Evolutionary conservation across 2,113 vertebrate genomes (phyloP).

Genomic region (Oreochromis aureus): DNA sequence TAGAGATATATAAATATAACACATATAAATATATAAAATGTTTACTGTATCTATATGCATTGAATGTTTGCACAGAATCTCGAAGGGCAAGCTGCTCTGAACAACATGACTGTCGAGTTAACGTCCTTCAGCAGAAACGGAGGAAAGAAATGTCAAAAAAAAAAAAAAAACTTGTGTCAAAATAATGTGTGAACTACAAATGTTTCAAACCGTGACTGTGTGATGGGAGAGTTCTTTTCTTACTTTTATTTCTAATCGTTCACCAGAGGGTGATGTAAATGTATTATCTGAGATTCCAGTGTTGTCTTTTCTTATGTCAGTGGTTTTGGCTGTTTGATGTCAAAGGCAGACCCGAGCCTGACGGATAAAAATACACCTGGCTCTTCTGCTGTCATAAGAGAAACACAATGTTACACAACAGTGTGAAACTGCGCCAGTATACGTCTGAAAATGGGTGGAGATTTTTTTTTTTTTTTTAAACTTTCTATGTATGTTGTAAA

Average conservation of each 20-base stretch:
- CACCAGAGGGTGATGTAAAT: conserved; percentile 35
- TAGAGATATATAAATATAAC: conserved; percentile 51
- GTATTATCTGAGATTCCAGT: conserved; percentile 36
- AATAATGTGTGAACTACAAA: conserved; percentile 50
- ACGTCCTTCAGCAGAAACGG: conserved; percentile 36
- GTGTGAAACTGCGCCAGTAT: not conserved
- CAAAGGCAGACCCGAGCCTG: not conserved
- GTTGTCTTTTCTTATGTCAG: conserved; percentile 6
- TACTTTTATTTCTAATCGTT: conserved; percentile 40
- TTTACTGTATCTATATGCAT: conserved; percentile 72
- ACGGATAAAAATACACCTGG: not conserved
- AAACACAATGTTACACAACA: not conserved
- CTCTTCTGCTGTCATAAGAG: not conserved
- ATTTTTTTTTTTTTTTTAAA: not conserved
- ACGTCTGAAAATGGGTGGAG: not conserved
- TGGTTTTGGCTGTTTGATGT: conserved; percentile 17
- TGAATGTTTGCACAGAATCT: conserved; percentile 72
- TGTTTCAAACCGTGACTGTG: conserved; percentile 61
- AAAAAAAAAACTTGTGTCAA: conserved; percentile 40
- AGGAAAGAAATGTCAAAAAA: conserved; percentile 43
- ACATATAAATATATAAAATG: conserved; percentile 51
- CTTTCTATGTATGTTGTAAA: not conserved
- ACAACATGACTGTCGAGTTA: conserved; percentile 37
- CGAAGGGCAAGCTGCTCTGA: conserved; percentile 47
- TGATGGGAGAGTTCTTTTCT: conserved; percentile 50